These are phyloP conservation scores for Ligdia adustata DNA, from an alignment of 2,888 invertebrate genomes.

Conservation along the genomic window DNA sequence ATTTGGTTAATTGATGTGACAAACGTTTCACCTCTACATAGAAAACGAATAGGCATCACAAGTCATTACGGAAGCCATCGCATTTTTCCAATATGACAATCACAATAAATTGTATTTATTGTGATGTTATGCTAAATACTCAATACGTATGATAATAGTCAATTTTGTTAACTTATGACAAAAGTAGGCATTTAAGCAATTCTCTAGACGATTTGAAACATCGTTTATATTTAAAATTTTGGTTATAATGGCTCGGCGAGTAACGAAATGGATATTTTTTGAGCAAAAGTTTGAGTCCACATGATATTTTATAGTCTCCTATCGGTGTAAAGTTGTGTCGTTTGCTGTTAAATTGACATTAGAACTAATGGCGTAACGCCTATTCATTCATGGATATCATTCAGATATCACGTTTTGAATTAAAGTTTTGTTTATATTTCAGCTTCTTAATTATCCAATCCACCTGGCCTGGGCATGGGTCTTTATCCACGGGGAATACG, in stretches of 20 bases:
- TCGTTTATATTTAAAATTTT: constrained; percentile 31
- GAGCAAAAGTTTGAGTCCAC: constrained; percentile 8
- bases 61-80: constrained; percentile 14
- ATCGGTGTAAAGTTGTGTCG: constrained; percentile 7
- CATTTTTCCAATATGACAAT: constrained; percentile 17
- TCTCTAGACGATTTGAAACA: constrained; percentile 34
- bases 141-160: constrained; percentile 46
- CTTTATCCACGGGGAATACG: no score
- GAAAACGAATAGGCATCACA: constrained; percentile 8
- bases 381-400: constrained; percentile 8
- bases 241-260: constrained; percentile 21
- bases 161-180: constrained; percentile 36
- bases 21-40: constrained; percentile 6
- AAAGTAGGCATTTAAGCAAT: constrained; percentile 26
- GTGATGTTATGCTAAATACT: constrained; percentile 44
- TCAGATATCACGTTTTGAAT: neutral
- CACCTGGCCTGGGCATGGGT: no score
- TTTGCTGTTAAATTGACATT: constrained; percentile 11
- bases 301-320: constrained; percentile 12
- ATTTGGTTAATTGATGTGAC: neutral
- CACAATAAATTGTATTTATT: constrained; percentile 33
- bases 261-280: constrained; percentile 13
- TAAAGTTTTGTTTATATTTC: no score
- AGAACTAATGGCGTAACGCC: constrained; percentile 7
- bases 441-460: no score